Percentiles rank a stretch among this genome's conserved stretches.
phyloP scores from a whole-genome alignment of 1,140 invertebrate species.

The Hyles vespertilio region DNA sequence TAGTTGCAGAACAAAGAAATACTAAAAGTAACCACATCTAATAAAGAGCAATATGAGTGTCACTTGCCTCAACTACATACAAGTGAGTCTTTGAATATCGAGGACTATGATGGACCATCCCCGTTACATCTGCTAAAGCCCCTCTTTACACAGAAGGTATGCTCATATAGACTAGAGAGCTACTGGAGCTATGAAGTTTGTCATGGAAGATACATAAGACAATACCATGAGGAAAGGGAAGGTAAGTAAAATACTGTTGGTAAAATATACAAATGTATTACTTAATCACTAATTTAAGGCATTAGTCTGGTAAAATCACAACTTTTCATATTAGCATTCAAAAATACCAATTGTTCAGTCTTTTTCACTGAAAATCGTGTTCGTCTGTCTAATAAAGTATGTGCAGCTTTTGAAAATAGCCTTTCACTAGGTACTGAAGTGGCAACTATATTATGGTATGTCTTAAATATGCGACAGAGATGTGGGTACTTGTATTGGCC shows the following conservation, averaged over 20 bases:
- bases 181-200: constrained; percentile 99
- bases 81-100: constrained; percentile 75
- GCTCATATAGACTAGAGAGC: constrained; percentile 92
- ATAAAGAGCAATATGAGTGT: constrained; percentile 86
- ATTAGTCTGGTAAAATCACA: too few species aligned
- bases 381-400: too few species aligned
- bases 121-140: constrained; percentile 86
- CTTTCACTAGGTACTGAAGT: too few species aligned
- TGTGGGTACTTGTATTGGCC: too few species aligned
- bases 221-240: constrained; percentile 97
- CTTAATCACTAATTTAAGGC: too few species aligned
- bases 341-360: too few species aligned
- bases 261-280: too few species aligned
- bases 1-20: constrained; percentile 73
- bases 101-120: constrained; percentile 82
- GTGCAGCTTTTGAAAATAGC: too few species aligned
- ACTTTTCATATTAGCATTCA: too few species aligned
- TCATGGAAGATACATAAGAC: constrained; percentile 91
- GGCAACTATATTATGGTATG: too few species aligned
- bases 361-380: too few species aligned
- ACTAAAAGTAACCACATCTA: constrained; percentile 78
- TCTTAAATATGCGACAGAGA: too few species aligned
- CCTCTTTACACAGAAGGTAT: constrained; percentile 84
- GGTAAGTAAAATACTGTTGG: constrained; percentile 53
- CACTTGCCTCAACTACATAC: constrained; percentile 81